phyloP scores from a whole-genome alignment of 2,888 invertebrate genomes.

The Entomobrya multifasciata region DNA sequence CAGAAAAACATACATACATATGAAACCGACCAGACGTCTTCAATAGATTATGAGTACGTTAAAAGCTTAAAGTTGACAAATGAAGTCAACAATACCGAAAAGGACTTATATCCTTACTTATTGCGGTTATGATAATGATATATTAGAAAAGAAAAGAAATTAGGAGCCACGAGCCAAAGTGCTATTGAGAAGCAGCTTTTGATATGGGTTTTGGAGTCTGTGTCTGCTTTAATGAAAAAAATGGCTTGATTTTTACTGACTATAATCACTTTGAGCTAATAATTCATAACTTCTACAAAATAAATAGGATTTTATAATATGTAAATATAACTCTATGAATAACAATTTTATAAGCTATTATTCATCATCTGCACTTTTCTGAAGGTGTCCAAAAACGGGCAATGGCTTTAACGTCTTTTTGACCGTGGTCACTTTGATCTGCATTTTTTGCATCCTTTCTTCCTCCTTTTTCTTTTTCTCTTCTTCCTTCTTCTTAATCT shows the following conservation, averaged over 20 bases:
- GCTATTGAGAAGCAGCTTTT: too few species aligned
- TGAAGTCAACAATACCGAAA: background rate
- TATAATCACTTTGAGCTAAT: too few species aligned
- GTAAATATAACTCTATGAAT: background rate
- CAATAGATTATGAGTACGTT: too few species aligned
- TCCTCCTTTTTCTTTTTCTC: conserved; percentile 35
- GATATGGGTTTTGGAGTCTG: too few species aligned
- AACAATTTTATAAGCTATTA: conserved; percentile 12
- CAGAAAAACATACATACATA: background rate
- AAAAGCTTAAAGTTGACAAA: too few species aligned
- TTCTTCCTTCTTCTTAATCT: background rate
- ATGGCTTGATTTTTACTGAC: too few species aligned
- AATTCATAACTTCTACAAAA: background rate
- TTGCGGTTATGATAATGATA: too few species aligned
- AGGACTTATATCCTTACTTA: too few species aligned
- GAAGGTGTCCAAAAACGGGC: conserved; percentile 57
- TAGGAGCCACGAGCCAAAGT: conserved; percentile 51
- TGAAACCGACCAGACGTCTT: conserved; percentile 1
- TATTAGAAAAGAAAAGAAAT: background rate
- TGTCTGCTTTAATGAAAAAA: background rate
- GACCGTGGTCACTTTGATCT: too few species aligned
- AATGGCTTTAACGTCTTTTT: conserved; percentile 24
- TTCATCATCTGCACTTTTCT: conserved; percentile 66
- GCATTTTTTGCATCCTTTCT: too few species aligned
- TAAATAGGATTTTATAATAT: background rate